Percentiles rank a stretch among this genome's conserved stretches.
These are phyloP conservation scores for Tragulus kanchil DNA, from an alignment of 2,113 vertebrate species.

Conservation along the genomic window DNA sequence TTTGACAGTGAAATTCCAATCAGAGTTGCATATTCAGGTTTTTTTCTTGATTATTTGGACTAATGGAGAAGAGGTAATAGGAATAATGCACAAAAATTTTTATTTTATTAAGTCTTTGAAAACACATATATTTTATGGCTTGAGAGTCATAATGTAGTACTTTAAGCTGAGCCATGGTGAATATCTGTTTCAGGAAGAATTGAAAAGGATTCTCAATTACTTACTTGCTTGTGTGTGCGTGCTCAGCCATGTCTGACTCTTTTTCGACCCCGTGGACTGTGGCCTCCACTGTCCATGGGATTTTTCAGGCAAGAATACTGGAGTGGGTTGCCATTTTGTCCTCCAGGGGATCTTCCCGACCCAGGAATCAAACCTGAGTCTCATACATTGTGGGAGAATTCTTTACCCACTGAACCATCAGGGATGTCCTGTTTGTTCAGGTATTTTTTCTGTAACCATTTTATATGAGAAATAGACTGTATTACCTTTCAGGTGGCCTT, in stretches of 20 bases:
- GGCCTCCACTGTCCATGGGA: background rate
- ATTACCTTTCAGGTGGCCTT: background rate
- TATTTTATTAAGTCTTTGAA: background rate
- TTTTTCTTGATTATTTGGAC: slow-evolving; percentile 28
- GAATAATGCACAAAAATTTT: slow-evolving; percentile 27
- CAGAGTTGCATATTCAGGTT: background rate
- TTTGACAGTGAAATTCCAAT: slow-evolving; percentile 20
- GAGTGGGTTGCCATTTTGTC: background rate
- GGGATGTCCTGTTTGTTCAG: background rate
- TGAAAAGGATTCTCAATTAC: background rate
- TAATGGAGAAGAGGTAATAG: background rate
- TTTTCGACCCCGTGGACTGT: background rate
- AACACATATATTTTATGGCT: slow-evolving; percentile 1
- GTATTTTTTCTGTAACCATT: background rate
- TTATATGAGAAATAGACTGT: background rate
- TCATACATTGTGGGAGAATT: background rate
- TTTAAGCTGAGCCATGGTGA: background rate
- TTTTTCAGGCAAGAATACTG: background rate
- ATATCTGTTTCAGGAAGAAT: background rate
- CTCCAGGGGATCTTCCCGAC: background rate
- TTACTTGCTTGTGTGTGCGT: background rate
- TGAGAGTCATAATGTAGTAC: background rate
- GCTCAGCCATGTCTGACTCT: background rate
- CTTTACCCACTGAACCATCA: background rate
- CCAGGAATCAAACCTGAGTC: background rate